phyloP scores from a whole-genome alignment of 2,797 vertebrate genomes.

The Helicolenus hilgendorfi region DNA sequence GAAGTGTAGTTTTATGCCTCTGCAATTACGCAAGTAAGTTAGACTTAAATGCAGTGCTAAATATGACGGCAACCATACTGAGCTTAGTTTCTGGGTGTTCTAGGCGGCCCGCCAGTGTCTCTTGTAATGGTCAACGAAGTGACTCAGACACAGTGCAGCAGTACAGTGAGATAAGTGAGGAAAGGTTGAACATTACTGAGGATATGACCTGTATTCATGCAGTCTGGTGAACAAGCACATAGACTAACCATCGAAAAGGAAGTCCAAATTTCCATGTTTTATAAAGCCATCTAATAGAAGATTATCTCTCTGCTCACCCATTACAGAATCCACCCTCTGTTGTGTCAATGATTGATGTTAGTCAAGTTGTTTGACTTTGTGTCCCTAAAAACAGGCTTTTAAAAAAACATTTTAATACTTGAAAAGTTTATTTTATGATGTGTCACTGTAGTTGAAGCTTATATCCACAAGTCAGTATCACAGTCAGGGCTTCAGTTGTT shows the following conservation, averaged over 20 bases:
- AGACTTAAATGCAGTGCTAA: conserved; percentile 15
- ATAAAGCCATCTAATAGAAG: not conserved
- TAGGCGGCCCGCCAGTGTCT: conserved; percentile 19
- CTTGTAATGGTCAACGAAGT: conserved; percentile 61
- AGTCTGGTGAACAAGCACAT: not conserved
- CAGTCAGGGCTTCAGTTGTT: conserved; percentile 20
- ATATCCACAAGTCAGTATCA: not conserved
- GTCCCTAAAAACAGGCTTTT: not conserved
- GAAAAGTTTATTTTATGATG: not conserved
- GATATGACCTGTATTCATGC: conserved; percentile 19
- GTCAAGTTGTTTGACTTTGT: not conserved
- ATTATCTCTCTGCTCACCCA: conserved; percentile 5
- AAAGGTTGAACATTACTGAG: conserved; percentile 62
- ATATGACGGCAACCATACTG: conserved; percentile 5
- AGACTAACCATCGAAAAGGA: not conserved
- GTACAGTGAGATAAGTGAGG: conserved; percentile 35
- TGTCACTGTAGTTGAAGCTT: not conserved
- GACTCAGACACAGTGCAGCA: conserved; percentile 26
- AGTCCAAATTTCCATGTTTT: conserved; percentile 9
- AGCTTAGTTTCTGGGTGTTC: conserved; percentile 24
- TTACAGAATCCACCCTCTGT: not conserved
- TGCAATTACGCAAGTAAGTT: not conserved
- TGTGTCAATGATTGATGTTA: conserved; percentile 33
- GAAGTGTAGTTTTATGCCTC: not conserved
- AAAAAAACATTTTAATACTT: not conserved